phyloP scores from a whole-genome alignment of 2,113 vertebrate genomes.

The Puntigrus tetrazona region DNA sequence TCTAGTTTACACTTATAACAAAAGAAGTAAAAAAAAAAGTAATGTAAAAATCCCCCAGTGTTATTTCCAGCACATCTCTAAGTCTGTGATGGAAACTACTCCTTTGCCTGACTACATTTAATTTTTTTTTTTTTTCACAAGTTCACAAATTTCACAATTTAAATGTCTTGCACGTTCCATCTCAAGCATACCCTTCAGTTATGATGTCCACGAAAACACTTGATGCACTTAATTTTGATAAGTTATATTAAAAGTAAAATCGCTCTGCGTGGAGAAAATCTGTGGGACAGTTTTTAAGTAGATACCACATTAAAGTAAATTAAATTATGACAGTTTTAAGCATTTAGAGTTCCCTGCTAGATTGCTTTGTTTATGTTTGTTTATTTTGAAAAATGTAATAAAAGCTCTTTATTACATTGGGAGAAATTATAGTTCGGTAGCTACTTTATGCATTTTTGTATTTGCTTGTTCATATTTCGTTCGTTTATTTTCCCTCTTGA shows the following conservation, averaged over 20 bases:
- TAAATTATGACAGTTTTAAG: background rate
- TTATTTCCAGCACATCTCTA: background rate
- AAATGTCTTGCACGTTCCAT: background rate
- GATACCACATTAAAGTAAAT: background rate
- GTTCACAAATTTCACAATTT: background rate
- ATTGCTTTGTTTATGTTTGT: too few relatives aligned
- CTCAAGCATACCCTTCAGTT: background rate
- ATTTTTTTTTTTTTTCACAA: too few relatives aligned
- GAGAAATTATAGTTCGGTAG: background rate
- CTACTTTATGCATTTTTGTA: background rate
- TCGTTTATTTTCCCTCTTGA: too few relatives aligned
- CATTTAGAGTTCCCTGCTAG: background rate
- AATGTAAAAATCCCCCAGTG: background rate
- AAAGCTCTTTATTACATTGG: too few relatives aligned
- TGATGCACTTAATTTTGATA: background rate
- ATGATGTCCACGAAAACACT: background rate
- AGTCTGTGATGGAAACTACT: background rate
- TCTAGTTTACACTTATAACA: background rate
- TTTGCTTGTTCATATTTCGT: too few relatives aligned
- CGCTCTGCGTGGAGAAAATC: background rate
- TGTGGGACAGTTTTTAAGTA: background rate
- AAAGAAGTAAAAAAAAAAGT: too few relatives aligned
- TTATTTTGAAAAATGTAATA: too few relatives aligned
- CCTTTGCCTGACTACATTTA: background rate
- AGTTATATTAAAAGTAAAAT: background rate